Percentiles rank a stretch among this genome's conserved stretches.
phyloP scores from a whole-genome alignment of 2,888 invertebrate genomes.

The Flexamia atlantica region DNA sequence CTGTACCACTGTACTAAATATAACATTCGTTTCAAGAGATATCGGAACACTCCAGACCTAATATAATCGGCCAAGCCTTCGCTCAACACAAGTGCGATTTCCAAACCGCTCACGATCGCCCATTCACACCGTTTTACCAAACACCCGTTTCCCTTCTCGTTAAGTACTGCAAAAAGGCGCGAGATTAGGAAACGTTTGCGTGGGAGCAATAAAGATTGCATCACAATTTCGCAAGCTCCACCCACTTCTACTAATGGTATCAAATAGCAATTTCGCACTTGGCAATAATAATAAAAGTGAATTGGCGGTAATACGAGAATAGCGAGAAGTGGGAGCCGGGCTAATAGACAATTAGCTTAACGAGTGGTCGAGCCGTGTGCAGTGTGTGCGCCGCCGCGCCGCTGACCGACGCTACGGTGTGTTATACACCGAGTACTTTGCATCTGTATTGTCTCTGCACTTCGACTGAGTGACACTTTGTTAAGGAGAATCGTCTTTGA shows the following conservation, averaged over 20 bases:
- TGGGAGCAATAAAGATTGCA: slow-evolving; percentile 27
- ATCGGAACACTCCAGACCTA: too few species aligned
- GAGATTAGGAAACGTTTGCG: slow-evolving; percentile 10
- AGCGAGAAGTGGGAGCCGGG: slow-evolving; percentile 42
- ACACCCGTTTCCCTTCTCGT: background rate
- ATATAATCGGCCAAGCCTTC: too few species aligned
- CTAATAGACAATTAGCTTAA: slow-evolving; percentile 57
- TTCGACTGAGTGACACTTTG: too few species aligned
- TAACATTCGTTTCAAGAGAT: too few species aligned
- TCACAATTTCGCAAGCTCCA: slow-evolving; percentile 40
- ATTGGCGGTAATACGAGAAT: slow-evolving; percentile 51
- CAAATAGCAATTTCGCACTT: slow-evolving; percentile 50
- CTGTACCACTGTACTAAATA: too few species aligned
- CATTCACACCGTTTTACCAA: background rate
- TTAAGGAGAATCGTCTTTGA: too few species aligned
- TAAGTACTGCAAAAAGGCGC: slow-evolving; percentile 17
- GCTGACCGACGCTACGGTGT: too few species aligned
- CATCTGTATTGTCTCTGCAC: too few species aligned
- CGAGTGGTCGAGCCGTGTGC: background rate
- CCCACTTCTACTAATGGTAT: slow-evolving; percentile 46
- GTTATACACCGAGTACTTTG: too few species aligned
- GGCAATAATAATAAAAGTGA: slow-evolving; percentile 51
- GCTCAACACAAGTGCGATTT: too few species aligned
- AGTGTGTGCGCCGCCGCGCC: too few species aligned
- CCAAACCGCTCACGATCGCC: background rate